These are phyloP conservation scores for Microctenopoma stevenorrisi DNA, from an alignment of 2,797 vertebrate genomes.

Conservation along the genomic window DNA sequence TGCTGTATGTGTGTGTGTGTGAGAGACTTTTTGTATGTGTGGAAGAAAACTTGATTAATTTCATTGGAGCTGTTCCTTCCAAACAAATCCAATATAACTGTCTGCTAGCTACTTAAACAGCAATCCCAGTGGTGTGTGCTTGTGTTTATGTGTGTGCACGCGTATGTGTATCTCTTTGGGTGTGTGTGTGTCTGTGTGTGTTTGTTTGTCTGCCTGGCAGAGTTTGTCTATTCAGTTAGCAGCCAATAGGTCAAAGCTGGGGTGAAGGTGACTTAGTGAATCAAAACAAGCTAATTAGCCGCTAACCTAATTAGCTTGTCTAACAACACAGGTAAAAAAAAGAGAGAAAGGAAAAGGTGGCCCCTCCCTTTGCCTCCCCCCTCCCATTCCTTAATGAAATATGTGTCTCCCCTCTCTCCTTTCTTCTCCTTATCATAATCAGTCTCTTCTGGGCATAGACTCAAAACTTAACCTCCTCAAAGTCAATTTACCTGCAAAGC, in stretches of 20 bases:
- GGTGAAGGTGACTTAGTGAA: conserved; percentile 78
- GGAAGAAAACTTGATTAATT: conserved; percentile 68
- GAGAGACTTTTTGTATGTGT: conserved; percentile 49
- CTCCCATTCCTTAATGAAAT: conserved; percentile 75
- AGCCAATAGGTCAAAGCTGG: conserved; percentile 54
- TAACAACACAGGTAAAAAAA: conserved; percentile 60
- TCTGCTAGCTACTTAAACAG: conserved; percentile 59
- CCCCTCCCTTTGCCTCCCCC: conserved; percentile 33
- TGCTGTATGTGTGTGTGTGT: background rate
- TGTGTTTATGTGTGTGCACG: background rate
- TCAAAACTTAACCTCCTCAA: conserved; percentile 78
- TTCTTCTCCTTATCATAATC: conserved; percentile 76
- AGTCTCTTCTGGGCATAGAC: conserved; percentile 75
- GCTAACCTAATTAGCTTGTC: conserved; percentile 76
- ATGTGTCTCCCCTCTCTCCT: conserved; percentile 69
- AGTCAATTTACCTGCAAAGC: conserved; percentile 73
- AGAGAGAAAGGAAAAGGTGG: background rate
- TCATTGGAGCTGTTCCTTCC: conserved; percentile 44
- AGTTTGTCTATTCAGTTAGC: conserved; percentile 58
- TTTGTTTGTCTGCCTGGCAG: conserved; percentile 38
- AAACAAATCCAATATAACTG: conserved; percentile 71
- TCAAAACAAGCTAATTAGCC: conserved; percentile 78
- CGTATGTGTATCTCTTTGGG: conserved; percentile 12
- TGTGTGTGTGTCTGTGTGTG: conserved; percentile 20
- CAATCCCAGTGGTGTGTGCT: conserved; percentile 35